Percentiles rank a stretch among this genome's conserved stretches.
Conservation (phyloP, 2,888 invertebrate genomes). For the Sceliomorpha sp. region DNA sequence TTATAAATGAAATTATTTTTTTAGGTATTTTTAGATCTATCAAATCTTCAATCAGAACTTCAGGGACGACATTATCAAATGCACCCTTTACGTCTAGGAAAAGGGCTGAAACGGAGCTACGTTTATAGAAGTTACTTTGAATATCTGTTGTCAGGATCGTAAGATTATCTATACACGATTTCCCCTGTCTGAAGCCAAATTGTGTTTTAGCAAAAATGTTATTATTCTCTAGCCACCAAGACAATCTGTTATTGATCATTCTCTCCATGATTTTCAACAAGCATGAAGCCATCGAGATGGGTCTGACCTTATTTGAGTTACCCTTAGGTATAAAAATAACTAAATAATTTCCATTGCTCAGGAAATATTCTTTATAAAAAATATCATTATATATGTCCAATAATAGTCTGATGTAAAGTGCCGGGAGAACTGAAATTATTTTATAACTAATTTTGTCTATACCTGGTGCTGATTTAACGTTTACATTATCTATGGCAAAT, state of each 20-base stretch:
- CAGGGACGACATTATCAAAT: constrained; percentile 17
- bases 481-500: constrained; percentile 3
- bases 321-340: constrained; percentile 47
- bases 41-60: constrained; percentile 5
- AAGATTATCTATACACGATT: constrained; percentile 16
- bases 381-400: constrained; percentile 31
- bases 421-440: constrained; percentile 18
- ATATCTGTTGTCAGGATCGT: constrained; percentile 15
- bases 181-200: constrained; percentile 27
- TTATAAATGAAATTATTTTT: constrained; percentile 1
- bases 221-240: constrained; percentile 27
- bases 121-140: constrained; percentile 9
- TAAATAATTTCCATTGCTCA: constrained; percentile 35
- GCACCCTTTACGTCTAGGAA: constrained; percentile 26
- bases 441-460: constrained; percentile 33
- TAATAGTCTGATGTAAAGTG: constrained; percentile 19
- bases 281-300: constrained; percentile 46
- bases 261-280: constrained; percentile 40
- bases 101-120: background rate
- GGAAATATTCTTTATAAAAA: constrained; percentile 19
- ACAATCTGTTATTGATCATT: constrained; percentile 27
- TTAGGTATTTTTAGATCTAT: background rate
- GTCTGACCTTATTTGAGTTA: constrained; percentile 30
- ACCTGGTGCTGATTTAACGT: constrained; percentile 26
- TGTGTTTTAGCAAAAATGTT: background rate